These are phyloP conservation scores for Ophiothrix spiculata DNA, from an alignment of 35 echinoderm and acorn worm species.

Conservation along the genomic window DNA sequence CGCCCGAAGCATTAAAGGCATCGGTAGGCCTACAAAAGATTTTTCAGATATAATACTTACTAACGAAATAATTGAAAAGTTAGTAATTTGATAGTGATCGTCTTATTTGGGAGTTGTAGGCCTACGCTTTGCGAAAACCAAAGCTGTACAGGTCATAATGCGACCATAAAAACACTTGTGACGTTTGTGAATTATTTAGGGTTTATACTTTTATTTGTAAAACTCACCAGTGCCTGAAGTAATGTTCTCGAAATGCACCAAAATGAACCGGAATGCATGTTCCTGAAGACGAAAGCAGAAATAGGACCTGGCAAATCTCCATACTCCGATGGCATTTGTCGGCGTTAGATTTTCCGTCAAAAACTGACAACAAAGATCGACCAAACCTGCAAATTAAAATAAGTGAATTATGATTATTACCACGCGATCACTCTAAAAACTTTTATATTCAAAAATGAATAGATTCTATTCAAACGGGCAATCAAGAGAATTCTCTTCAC, in stretches of 20 bases:
- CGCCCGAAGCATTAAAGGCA: too few species aligned
- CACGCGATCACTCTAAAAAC: too few species aligned
- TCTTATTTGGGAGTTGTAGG: not conserved
- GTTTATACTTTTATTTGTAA: not conserved
- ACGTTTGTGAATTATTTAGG: too few species aligned
- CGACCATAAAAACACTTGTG: not conserved
- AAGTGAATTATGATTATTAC: too few species aligned
- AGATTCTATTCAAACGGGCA: too few species aligned
- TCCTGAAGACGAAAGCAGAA: conserved; percentile 70
- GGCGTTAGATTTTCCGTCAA: conserved; percentile 58
- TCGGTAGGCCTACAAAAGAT: not conserved
- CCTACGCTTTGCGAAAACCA: not conserved
- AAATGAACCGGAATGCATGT: conserved; percentile 56
- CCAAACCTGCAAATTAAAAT: conserved; percentile 46
- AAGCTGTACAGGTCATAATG: not conserved
- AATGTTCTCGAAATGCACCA: conserved; percentile 90
- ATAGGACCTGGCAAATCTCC: conserved; percentile 78
- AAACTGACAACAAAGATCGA: conserved; percentile 65
- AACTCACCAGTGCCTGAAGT: not conserved
- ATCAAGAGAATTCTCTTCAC: too few species aligned
- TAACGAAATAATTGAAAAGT: not conserved
- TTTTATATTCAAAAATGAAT: too few species aligned
- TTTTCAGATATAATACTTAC: not conserved
- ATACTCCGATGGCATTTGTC: conserved; percentile 78
- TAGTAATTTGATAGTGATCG: not conserved